A percentile compares a stretch with the other conserved stretches of the same genome.
Evolutionary conservation across 2,888 invertebrate species (phyloP).

Genomic region (Pyrochroa serraticornis): DNA sequence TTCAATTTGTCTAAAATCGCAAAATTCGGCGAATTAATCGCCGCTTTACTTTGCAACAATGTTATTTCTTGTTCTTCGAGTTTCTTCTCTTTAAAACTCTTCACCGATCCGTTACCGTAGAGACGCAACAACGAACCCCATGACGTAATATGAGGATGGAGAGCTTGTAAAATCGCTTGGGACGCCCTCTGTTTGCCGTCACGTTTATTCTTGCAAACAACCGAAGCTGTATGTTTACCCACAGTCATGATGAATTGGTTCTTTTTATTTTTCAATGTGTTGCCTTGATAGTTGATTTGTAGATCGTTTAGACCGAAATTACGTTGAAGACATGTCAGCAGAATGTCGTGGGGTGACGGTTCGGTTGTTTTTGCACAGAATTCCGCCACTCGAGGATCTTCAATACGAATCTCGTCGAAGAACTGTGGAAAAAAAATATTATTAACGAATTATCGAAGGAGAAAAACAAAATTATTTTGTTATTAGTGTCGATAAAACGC

Average conservation of each 20-base stretch:
- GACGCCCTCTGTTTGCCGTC: conserved; percentile 96
- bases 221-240: conserved; percentile 88
- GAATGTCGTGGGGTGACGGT: conserved; percentile 91
- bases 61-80: conserved; percentile 92
- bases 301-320: conserved; percentile 92
- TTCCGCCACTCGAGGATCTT: conserved; percentile 92
- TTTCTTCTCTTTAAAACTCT: conserved; percentile 91
- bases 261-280: conserved; percentile 86
- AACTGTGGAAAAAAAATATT: conserved; percentile 61
- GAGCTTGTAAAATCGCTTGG: conserved; percentile 87
- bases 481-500: neutral
- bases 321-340: conserved; percentile 88
- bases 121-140: conserved; percentile 94
- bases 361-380: conserved; percentile 97
- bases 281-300: conserved; percentile 80
- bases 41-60: conserved; percentile 84
- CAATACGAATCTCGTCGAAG: conserved; percentile 91
- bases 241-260: conserved; percentile 95
- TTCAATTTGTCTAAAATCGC: conserved; percentile 86
- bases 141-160: conserved; percentile 93
- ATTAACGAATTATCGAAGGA: neutral
- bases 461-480: neutral
- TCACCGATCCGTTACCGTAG: conserved; percentile 90
- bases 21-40: conserved; percentile 88
- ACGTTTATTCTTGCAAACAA: conserved; percentile 94